These are phyloP conservation scores for Upupa epops DNA, from an alignment of 2,113 vertebrate genomes.

Conservation along the genomic window DNA sequence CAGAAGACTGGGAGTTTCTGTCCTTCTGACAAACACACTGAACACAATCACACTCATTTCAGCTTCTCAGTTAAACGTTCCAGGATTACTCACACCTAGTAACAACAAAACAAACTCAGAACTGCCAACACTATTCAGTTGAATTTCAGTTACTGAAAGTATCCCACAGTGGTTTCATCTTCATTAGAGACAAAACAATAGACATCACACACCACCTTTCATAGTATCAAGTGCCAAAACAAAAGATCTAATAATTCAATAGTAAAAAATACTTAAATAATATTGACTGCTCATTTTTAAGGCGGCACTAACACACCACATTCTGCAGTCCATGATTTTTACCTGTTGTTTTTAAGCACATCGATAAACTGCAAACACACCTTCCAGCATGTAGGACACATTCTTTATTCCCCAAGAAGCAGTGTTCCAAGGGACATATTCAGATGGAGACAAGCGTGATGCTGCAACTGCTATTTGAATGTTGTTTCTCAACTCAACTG, in stretches of 20 bases:
- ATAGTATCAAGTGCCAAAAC: neutral
- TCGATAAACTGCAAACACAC: neutral
- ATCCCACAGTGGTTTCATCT: neutral
- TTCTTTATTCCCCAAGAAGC: neutral
- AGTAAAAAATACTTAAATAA: neutral
- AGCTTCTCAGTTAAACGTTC: neutral
- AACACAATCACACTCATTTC: neutral
- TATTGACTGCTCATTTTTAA: neutral
- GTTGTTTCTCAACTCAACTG: neutral
- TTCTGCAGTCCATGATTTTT: neutral
- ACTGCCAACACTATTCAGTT: neutral
- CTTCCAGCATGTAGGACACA: neutral
- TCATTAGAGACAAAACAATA: neutral
- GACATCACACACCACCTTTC: neutral
- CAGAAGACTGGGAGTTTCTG: constrained; percentile 3
- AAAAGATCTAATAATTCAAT: neutral
- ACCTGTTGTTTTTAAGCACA: neutral
- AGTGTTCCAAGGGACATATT: neutral
- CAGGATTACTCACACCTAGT: constrained; percentile 32
- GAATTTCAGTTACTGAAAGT: neutral
- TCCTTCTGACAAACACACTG: neutral
- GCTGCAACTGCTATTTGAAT: neutral
- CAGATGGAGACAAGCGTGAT: neutral
- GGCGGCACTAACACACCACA: neutral
- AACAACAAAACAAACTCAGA: neutral